Base-by-base conservation (phyloP, 2,888 invertebrate species). In the Pimpla rufipes region DNA sequence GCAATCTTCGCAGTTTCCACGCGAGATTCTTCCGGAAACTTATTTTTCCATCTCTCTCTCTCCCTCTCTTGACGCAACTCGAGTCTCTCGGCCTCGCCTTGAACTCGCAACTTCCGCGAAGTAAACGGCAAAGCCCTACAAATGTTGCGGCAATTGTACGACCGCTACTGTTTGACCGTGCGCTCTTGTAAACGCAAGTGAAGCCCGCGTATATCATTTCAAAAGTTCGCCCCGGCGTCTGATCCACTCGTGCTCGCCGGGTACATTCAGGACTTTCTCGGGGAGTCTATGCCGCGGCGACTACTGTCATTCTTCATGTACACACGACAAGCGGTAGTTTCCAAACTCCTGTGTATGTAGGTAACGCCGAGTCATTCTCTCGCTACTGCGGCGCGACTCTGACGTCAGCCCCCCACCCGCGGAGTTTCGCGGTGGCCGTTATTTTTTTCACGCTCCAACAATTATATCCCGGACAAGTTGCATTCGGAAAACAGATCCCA, bases 391-490 rank as follows among this genome's bases (percentile, higher is more conserved):
- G 47, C 3, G 10, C 62, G n/a, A 66, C 23, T 13, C 45, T 23
- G 62, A 5, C 29, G 35, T 40, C 62, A n/a, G n/a, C n/a, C n/a
- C n/a, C n/a, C n/a, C n/a, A 29, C 47, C 45, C 21, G 50, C 42
- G 23, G 55, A 77, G 50, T 79, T 77, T 73, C 45, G 2, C 55
- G 29, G 70, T 57, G 5, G 3, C 29, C 29, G 45, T 5, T 40
- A 57, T 64, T 75, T 82, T 79, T 79, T 42, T 59, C 62, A 73
- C 62, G 83, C 67, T 79, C 55, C 52, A 80, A 73, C 67, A 76
- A 79, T 67, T 50, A 62, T 45, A 52, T 42, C 16, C 29, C 13
- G 35, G 73, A 57, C 66, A 81, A 81, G 50, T 75, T 35, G 45
- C 40, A 57, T 45, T n/a, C 52, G 23, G 35, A 47, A 37, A 55